Evolutionary conservation across 1,140 invertebrate species (phyloP).

Genomic region (Campodea augens): DNA sequence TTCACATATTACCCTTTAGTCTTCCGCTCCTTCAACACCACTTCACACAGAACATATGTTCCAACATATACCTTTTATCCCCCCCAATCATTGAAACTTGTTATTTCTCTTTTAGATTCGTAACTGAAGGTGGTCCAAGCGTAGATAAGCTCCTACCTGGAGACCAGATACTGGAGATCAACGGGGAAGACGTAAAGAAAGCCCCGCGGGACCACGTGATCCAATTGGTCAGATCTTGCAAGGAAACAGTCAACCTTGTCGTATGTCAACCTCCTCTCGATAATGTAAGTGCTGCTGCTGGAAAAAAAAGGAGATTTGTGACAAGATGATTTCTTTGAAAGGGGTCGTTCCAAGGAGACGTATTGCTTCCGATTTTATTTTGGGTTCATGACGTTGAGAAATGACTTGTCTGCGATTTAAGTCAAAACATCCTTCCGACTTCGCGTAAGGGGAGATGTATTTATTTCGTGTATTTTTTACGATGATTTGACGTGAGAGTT

Average conservation of each 20-base stretch:
- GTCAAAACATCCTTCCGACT: no score
- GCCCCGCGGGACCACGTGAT: conserved; percentile 77
- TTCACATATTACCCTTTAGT: no score
- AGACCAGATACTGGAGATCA: conserved; percentile 73
- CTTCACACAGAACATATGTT: no score
- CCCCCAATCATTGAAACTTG: no score
- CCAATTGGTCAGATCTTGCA: conserved; percentile 60
- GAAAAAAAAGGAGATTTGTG: background rate
- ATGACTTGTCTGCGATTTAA: no score
- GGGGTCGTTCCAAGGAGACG: background rate
- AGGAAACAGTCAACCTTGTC: conserved; percentile 46
- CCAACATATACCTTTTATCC: no score
- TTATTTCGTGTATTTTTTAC: no score
- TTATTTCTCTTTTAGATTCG: conserved; percentile 38
- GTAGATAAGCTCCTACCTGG: conserved; percentile 70
- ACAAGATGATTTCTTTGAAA: no score
- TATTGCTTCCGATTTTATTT: background rate
- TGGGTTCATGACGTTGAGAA: no score
- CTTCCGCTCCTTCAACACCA: no score
- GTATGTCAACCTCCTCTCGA: conserved; percentile 64
- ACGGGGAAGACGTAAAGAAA: conserved; percentile 68
- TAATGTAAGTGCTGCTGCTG: conserved; percentile 38
- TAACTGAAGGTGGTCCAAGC: conserved; percentile 70
- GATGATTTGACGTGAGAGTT: no score
- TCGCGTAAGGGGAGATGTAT: no score